Conservation (phyloP, 2,888 invertebrate genomes). For the Eupithecia tripunctaria region DNA sequence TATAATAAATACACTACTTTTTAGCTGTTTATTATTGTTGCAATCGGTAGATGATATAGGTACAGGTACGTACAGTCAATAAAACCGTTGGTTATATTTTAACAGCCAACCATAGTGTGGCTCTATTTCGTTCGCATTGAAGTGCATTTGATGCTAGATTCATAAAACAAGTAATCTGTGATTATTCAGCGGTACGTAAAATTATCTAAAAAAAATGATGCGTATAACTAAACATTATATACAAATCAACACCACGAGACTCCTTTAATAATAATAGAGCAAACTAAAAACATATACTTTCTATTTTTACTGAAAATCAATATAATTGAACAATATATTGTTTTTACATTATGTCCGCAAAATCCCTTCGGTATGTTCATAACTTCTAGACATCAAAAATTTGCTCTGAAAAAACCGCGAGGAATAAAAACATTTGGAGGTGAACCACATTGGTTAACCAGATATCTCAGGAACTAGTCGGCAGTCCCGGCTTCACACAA, state of each 20-base stretch:
- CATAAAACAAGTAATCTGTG: background rate
- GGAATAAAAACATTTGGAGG: slow-evolving; percentile 4
- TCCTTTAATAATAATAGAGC: too few relatives aligned
- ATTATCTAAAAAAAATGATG: too few relatives aligned
- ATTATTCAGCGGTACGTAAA: background rate
- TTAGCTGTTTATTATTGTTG: background rate
- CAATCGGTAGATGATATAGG: background rate
- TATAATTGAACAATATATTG: too few relatives aligned
- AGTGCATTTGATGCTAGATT: background rate
- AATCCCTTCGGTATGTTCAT: background rate
- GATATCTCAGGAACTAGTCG: slow-evolving; percentile 2
- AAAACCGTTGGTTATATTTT: slow-evolving; percentile 53
- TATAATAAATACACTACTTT: too few relatives aligned
- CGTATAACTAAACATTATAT: background rate
- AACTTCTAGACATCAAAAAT: slow-evolving; percentile 58
- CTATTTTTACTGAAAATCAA: too few relatives aligned
- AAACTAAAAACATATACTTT: too few relatives aligned
- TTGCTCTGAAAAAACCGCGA: slow-evolving; percentile 75
- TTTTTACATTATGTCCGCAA: too few relatives aligned
- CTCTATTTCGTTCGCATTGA: background rate
- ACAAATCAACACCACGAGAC: background rate
- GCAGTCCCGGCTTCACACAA: slow-evolving; percentile 41
- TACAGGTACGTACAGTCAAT: slow-evolving; percentile 52
- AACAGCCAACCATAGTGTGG: background rate
- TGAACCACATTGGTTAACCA: slow-evolving; percentile 5